Evolutionary conservation across 2,797 vertebrate genomes (phyloP).

Genomic region (Schizothorax lantsangensis): DNA sequence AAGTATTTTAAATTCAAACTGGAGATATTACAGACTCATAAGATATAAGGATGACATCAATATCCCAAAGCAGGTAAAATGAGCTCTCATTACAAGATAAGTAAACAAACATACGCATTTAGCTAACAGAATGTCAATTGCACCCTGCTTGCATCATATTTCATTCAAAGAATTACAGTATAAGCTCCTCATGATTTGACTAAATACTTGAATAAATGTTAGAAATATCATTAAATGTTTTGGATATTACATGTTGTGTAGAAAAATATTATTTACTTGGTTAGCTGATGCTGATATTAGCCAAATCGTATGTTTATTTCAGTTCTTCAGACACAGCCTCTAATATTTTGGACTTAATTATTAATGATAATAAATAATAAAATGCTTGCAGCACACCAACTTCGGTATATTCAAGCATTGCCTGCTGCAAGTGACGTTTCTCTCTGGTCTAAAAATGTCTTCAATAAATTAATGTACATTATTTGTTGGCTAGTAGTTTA

Average conservation of each 20-base stretch:
- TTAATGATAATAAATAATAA: slow-evolving; percentile 24
- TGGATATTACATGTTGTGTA: neutral
- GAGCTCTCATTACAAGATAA: neutral
- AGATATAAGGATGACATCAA: neutral
- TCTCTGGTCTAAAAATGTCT: neutral
- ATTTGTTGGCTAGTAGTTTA: neutral
- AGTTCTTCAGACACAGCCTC: neutral
- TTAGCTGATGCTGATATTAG: neutral
- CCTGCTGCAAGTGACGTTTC: neutral
- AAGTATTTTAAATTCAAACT: neutral
- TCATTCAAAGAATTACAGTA: neutral
- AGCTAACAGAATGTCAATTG: neutral
- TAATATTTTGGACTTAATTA: slow-evolving; percentile 14
- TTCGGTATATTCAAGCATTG: neutral
- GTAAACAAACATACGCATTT: neutral
- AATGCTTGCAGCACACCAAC: neutral
- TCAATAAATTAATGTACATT: neutral
- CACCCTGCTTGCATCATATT: slow-evolving; percentile 6
- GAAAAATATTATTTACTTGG: neutral
- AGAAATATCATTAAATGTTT: neutral
- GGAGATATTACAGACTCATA: neutral
- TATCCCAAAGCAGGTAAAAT: slow-evolving; percentile 3
- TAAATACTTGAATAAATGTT: neutral
- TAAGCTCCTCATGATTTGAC: neutral
- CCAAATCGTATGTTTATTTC: neutral